A percentile compares a stretch with the other conserved stretches of the same genome.
Conservation (phyloP, 23 tunicate genomes). For the Diplosoma virens region DNA sequence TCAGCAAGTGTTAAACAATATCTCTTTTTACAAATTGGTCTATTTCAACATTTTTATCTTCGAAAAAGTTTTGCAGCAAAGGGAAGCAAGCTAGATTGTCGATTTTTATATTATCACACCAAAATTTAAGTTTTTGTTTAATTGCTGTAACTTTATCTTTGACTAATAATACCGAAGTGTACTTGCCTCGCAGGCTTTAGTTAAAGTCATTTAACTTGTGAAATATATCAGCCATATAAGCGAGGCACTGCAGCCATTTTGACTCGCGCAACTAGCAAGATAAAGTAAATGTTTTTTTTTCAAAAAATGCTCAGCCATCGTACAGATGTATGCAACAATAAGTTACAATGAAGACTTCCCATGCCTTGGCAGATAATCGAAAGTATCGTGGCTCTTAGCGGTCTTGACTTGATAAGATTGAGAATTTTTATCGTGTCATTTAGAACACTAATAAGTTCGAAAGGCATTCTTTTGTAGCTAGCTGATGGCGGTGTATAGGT, state of each 20-base stretch:
- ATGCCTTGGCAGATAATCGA: background rate
- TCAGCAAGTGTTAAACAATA: too few relatives aligned
- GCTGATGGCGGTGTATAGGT: background rate
- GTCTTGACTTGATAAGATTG: background rate
- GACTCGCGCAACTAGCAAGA: background rate
- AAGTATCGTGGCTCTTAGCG: background rate
- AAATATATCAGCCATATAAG: too few relatives aligned
- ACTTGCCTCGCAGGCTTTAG: too few relatives aligned
- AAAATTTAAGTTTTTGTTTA: too few relatives aligned
- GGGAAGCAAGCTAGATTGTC: too few relatives aligned
- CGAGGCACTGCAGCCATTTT: conserved; percentile 3
- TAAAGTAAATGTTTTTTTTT: background rate
- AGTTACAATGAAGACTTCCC: conserved; percentile 1
- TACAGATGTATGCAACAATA: conserved; percentile 14
- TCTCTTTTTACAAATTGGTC: too few relatives aligned
- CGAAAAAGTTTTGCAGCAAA: too few relatives aligned
- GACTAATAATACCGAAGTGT: too few relatives aligned
- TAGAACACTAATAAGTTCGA: background rate
- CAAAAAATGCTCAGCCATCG: conserved; percentile 1
- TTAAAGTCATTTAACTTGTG: too few relatives aligned
- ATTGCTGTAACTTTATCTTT: too few relatives aligned
- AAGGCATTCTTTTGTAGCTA: background rate
- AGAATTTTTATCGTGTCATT: background rate
- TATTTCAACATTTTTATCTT: too few relatives aligned
- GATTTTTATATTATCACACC: too few relatives aligned